phyloP scores from a whole-genome alignment of 1,140 invertebrate genomes.

The Eumaeus atala region DNA sequence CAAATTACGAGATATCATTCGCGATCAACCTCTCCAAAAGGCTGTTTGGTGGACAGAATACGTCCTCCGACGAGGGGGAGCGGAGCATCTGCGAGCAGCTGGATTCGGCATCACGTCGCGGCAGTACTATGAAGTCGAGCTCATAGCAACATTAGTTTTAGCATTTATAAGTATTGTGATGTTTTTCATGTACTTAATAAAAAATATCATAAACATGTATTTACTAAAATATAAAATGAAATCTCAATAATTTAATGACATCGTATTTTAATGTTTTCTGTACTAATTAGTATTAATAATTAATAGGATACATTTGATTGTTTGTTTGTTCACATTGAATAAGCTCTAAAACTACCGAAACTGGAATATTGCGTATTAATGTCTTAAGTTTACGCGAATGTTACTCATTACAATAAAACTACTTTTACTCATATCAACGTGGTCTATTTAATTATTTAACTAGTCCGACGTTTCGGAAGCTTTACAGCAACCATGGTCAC shows the following conservation, averaged over 20 bases:
- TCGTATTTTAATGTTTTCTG: no score
- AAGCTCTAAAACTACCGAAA: no score
- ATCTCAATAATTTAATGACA: neutral
- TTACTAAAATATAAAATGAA: neutral
- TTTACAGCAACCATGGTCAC: no score
- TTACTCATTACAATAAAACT: no score
- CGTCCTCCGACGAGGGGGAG: conserved; percentile 65
- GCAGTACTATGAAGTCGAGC: conserved; percentile 22
- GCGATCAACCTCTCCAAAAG: conserved; percentile 72
- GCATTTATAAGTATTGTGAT: neutral
- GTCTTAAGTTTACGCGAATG: no score
- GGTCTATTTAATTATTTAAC: no score
- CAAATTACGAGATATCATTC: conserved; percentile 46
- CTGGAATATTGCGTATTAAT: no score
- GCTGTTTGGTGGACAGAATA: conserved; percentile 73
- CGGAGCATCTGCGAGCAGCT: conserved; percentile 59
- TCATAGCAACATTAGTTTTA: neutral
- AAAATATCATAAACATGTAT: neutral
- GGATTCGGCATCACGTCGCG: conserved; percentile 16
- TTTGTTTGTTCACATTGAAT: no score
- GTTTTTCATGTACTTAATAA: neutral
- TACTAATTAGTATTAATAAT: no score
- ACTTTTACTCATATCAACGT: no score
- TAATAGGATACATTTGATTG: no score
- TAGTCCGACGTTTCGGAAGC: no score